These are phyloP conservation scores for Frankliniella fusca DNA, from an alignment of 2,888 invertebrate species.

Conservation along the genomic window DNA sequence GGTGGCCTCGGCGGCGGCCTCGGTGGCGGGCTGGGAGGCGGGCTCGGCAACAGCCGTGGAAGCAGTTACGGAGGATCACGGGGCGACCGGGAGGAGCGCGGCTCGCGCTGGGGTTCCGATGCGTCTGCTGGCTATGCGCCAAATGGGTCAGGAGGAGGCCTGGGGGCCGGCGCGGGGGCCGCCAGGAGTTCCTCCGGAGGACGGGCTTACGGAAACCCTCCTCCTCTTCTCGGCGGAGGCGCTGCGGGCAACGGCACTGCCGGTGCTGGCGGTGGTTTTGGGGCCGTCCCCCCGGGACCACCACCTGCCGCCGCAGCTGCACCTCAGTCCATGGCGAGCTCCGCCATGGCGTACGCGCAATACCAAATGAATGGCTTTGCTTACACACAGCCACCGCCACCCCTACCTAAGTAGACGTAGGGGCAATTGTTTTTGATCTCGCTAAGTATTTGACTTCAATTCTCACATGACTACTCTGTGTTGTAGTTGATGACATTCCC, in stretches of 20 bases:
- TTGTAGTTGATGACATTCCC: conserved; percentile 13
- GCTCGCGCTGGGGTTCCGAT: not conserved
- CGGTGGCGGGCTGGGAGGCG: conserved; percentile 30
- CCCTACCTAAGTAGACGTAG: conserved; percentile 15
- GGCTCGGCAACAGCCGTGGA: conserved; percentile 33
- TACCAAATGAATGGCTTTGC: conserved; percentile 18
- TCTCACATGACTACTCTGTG: not conserved
- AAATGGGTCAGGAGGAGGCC: too few relatives aligned
- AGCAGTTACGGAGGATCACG: not conserved
- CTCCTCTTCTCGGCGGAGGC: not conserved
- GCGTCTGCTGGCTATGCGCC: not conserved
- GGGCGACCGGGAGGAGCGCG: not conserved
- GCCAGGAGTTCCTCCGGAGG: not conserved
- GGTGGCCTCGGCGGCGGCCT: not conserved
- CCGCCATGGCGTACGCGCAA: not conserved
- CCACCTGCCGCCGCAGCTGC: not conserved
- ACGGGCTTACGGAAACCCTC: not conserved
- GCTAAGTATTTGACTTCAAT: not conserved
- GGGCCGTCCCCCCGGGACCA: not conserved
- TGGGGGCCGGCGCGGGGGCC: not conserved
- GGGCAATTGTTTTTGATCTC: not conserved
- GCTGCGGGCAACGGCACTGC: not conserved
- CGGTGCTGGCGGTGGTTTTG: not conserved
- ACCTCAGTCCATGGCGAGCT: not conserved
- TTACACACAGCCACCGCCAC: not conserved